phyloP scores from a whole-genome alignment of 2,888 invertebrate genomes.

The Diadegma fenestrale region DNA sequence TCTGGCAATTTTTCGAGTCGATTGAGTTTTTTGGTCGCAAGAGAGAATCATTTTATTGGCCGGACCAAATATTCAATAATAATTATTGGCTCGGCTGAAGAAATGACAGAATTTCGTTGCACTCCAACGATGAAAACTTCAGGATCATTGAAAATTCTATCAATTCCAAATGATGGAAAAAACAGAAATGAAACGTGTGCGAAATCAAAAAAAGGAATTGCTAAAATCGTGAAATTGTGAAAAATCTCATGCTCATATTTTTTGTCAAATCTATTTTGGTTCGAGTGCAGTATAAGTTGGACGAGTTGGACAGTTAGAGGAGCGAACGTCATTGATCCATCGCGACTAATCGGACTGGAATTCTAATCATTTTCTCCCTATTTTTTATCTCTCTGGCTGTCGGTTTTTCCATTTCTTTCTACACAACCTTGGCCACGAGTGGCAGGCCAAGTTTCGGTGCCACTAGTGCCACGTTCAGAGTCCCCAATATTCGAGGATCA shows the following conservation, averaged over 20 bases:
- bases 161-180: background rate
- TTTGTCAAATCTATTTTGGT: background rate
- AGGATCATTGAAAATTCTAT: background rate
- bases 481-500: constrained; percentile 59
- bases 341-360: constrained; percentile 2
- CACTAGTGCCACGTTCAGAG: constrained; percentile 25
- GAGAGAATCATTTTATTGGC: no score
- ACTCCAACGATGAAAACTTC: no score
- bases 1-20: no score
- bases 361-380: background rate
- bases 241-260: background rate
- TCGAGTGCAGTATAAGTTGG: no score
- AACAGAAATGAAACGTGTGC: background rate
- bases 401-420: background rate
- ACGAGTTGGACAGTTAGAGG: constrained; percentile 14
- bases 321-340: constrained; percentile 48
- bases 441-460: background rate
- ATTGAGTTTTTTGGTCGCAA: no score
- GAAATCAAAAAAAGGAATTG: background rate
- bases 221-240: background rate
- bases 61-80: no score
- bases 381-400: background rate
- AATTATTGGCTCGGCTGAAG: no score
- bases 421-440: background rate
- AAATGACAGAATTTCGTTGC: no score